Percentiles rank a stretch among this genome's conserved stretches.
phyloP scores from a whole-genome alignment of 2,797 vertebrate genomes.

The Trachops cirrhosus region DNA sequence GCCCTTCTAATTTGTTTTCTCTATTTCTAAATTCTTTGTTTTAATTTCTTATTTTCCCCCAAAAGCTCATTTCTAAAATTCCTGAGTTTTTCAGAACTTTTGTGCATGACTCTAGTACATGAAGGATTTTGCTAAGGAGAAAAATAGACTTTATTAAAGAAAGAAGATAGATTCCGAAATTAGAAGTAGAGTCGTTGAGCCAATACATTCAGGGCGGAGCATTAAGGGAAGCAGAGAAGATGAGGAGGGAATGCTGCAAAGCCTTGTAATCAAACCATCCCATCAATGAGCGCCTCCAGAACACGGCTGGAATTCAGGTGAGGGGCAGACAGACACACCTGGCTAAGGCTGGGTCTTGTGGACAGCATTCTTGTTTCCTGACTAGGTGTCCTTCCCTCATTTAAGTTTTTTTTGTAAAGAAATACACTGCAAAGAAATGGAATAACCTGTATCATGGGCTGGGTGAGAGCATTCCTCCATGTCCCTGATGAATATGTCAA shows the following conservation, averaged over 20 bases:
- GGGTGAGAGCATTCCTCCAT: neutral
- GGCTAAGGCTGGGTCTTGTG: neutral
- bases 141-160: neutral
- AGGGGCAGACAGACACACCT: rapidly evolving
- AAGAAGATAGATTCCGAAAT: neutral
- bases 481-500: neutral
- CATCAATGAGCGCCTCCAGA: rapidly evolving
- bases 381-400: neutral
- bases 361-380: neutral
- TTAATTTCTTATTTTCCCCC: neutral
- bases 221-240: neutral
- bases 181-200: neutral
- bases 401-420: neutral
- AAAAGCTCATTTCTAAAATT: neutral
- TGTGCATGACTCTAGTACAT: neutral
- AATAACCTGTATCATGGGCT: neutral
- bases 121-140: neutral
- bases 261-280: neutral
- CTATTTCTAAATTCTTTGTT: neutral
- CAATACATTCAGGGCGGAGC: neutral
- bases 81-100: neutral
- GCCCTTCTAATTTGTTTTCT: neutral
- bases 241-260: too few relatives aligned
- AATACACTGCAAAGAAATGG: neutral
- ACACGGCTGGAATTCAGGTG: too few relatives aligned